Evolutionary conservation across 1,140 invertebrate genomes (phyloP).

Genomic region (Nomia melanderi): DNA sequence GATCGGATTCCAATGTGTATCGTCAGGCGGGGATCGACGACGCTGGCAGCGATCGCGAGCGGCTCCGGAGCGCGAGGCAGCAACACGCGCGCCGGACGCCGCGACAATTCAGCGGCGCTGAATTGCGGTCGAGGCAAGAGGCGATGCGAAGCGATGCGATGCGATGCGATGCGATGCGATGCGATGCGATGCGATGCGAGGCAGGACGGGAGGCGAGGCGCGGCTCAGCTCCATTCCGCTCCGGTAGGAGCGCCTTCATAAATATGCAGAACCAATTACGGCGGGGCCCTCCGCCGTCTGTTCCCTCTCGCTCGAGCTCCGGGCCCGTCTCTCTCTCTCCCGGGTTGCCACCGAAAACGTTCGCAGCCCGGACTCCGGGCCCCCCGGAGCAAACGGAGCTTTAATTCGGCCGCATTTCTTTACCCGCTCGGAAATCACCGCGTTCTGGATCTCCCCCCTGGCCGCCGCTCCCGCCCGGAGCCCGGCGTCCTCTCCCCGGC

Average conservation of each 20-base stretch:
- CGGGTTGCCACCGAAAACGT: slow-evolving; percentile 46
- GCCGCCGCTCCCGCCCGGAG: slow-evolving; percentile 6
- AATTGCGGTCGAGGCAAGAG: slow-evolving; percentile 22
- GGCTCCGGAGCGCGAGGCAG: too few species aligned
- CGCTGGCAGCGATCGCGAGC: too few species aligned
- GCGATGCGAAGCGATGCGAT: slow-evolving; percentile 2
- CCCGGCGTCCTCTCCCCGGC: neutral
- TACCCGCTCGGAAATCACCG: slow-evolving; percentile 63
- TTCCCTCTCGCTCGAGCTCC: slow-evolving; percentile 41
- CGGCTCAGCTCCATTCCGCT: slow-evolving; percentile 51
- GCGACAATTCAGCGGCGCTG: slow-evolving; percentile 5
- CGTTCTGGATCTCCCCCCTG: slow-evolving; percentile 43
- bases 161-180: neutral
- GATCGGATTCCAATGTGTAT: neutral
- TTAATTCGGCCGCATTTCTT: slow-evolving; percentile 68
- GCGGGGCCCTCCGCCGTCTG: slow-evolving; percentile 56
- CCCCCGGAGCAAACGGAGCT: slow-evolving; percentile 63
- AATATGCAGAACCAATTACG: slow-evolving; percentile 77
- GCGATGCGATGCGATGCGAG: slow-evolving; percentile 8
- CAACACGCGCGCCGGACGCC: slow-evolving; percentile 22
- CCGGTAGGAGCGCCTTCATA: slow-evolving; percentile 72
- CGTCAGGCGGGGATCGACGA: neutral
- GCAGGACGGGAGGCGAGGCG: slow-evolving; percentile 20
- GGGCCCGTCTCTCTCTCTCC: slow-evolving; percentile 15
- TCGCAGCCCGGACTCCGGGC: slow-evolving; percentile 39